Conservation (phyloP, 2,113 vertebrate species). For the Mesitornis unicolor region DNA sequence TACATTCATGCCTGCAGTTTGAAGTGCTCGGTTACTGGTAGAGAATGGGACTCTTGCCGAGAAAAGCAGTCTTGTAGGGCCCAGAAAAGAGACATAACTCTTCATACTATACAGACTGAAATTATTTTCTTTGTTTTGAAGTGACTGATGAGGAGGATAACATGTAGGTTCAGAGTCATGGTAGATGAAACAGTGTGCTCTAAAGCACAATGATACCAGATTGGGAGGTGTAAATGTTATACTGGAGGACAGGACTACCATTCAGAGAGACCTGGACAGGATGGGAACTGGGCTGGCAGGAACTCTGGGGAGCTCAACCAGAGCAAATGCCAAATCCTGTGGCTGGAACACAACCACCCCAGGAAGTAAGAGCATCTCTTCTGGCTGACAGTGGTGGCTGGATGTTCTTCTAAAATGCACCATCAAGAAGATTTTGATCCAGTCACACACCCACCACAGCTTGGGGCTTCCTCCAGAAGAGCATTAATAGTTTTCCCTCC, state of each 20-base stretch:
- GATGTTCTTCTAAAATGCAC: neutral
- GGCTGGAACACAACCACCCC: neutral
- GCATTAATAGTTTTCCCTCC: neutral
- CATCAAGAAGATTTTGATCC: neutral
- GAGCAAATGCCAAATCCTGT: neutral
- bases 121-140: neutral
- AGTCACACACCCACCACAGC: neutral
- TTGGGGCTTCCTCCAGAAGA: neutral
- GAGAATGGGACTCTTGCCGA: neutral
- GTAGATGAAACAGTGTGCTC: neutral
- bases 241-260: neutral
- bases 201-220: neutral
- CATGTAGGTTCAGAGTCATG: neutral
- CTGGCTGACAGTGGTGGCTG: neutral
- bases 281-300: neutral
- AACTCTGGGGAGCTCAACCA: neutral
- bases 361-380: neutral
- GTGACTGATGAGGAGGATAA: neutral
- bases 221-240: neutral
- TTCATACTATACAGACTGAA: neutral
- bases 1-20: rapidly evolving
- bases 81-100: neutral
- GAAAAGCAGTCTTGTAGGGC: neutral
- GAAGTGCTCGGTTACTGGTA: neutral
- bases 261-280: neutral